Evolutionary conservation across 2,113 vertebrate species (phyloP).

Genomic region (Sardina pilchardus): DNA sequence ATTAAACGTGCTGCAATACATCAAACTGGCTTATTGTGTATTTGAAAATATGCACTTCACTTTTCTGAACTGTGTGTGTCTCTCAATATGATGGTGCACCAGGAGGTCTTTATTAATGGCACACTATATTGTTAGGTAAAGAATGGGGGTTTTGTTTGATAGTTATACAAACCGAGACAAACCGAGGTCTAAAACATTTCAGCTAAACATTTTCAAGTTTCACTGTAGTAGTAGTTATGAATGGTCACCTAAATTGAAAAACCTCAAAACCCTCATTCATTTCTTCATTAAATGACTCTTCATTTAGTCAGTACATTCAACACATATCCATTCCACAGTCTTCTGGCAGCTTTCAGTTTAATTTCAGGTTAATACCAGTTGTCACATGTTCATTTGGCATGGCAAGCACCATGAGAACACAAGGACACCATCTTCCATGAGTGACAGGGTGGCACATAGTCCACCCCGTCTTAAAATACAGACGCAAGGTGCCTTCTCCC

Average conservation of each 20-base stretch:
- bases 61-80: background rate
- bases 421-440: background rate
- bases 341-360: background rate
- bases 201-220: background rate
- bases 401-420: background rate
- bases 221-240: background rate
- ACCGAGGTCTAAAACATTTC: background rate
- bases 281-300: background rate
- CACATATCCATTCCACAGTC: background rate
- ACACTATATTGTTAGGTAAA: background rate
- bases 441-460: background rate
- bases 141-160: background rate
- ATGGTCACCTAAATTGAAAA: background rate
- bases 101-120: background rate
- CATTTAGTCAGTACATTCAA: background rate
- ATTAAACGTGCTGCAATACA: constrained; percentile 39
- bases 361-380: background rate
- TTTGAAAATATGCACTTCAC: background rate
- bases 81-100: background rate
- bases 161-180: background rate
- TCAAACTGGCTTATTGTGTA: background rate
- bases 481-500: background rate
- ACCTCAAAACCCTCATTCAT: background rate
- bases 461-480: constrained; percentile 9
- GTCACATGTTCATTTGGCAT: background rate